Evolutionary conservation across 2,888 invertebrate genomes (phyloP).

Genomic region (Drosophila lutescens): DNA sequence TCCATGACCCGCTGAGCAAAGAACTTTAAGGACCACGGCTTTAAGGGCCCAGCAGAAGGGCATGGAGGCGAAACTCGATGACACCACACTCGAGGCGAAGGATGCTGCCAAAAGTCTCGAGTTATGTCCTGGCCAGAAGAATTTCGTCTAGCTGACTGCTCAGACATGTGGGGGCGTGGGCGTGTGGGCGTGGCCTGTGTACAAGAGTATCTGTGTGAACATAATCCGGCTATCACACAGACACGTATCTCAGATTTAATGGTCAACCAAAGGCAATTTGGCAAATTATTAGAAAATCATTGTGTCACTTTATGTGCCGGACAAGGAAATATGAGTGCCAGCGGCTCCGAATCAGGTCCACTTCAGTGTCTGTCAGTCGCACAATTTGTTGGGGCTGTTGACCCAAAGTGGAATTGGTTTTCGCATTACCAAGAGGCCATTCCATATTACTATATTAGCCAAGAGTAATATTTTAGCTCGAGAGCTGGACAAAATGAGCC

Average conservation of each 20-base stretch:
- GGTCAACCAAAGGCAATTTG: constrained; percentile 80
- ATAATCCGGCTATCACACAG: constrained; percentile 70
- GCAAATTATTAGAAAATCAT: constrained; percentile 82
- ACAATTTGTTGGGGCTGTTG: constrained; percentile 42
- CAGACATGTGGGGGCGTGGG: constrained; percentile 16
- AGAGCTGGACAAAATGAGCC: constrained; percentile 29
- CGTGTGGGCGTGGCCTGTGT: constrained; percentile 9
- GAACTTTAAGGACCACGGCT: constrained; percentile 58
- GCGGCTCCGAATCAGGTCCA: constrained; percentile 21
- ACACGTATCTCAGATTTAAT: constrained; percentile 76
- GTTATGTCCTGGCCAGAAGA: constrained; percentile 64
- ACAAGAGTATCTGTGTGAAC: constrained; percentile 27
- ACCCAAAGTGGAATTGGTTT: constrained; percentile 35
- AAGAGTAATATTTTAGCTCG: constrained; percentile 31
- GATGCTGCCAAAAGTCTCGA: constrained; percentile 45
- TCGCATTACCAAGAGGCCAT: constrained; percentile 6
- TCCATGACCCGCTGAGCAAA: constrained; percentile 14
- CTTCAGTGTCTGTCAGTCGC: constrained; percentile 34
- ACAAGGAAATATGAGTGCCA: constrained; percentile 62
- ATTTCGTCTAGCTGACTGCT: constrained; percentile 42
- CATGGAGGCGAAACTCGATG: constrained; percentile 19
- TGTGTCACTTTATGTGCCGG: constrained; percentile 70
- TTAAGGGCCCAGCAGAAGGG: constrained; percentile 48
- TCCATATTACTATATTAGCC: constrained; percentile 23
- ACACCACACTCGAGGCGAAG: constrained; percentile 29